Evolutionary conservation across 2,113 vertebrate species (phyloP).

Genomic region (Butorides virescens): DNA sequence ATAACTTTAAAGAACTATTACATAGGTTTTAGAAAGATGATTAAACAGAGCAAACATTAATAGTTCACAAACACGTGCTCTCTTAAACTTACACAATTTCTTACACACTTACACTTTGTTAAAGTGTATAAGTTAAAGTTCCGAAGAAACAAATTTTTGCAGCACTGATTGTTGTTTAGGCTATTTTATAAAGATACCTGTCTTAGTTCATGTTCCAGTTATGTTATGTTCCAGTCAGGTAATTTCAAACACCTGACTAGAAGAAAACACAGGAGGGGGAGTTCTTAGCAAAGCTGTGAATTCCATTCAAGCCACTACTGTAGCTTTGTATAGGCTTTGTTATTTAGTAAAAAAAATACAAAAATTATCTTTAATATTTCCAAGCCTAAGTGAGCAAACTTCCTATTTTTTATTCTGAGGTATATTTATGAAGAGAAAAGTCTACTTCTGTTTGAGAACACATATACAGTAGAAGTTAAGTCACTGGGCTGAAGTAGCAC

Average conservation of each 20-base stretch:
- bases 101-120: rapidly evolving
- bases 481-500: neutral
- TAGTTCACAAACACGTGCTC: neutral
- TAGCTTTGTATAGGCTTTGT: neutral
- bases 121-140: neutral
- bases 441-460: neutral
- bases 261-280: neutral
- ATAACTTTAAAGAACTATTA: neutral
- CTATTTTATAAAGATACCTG: neutral
- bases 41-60: neutral
- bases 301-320: neutral
- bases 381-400: neutral
- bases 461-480: neutral
- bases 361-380: neutral
- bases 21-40: neutral
- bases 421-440: neutral
- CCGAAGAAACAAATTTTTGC: neutral
- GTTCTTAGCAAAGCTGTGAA: neutral
- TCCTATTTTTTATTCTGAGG: neutral
- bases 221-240: neutral
- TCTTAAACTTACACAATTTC: neutral
- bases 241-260: neutral
- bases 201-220: neutral
- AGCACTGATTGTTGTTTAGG: neutral
- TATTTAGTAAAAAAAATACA: neutral